These are phyloP conservation scores for Pelecanus crispus DNA, from an alignment of 2,113 vertebrate genomes.

Conservation along the genomic window DNA sequence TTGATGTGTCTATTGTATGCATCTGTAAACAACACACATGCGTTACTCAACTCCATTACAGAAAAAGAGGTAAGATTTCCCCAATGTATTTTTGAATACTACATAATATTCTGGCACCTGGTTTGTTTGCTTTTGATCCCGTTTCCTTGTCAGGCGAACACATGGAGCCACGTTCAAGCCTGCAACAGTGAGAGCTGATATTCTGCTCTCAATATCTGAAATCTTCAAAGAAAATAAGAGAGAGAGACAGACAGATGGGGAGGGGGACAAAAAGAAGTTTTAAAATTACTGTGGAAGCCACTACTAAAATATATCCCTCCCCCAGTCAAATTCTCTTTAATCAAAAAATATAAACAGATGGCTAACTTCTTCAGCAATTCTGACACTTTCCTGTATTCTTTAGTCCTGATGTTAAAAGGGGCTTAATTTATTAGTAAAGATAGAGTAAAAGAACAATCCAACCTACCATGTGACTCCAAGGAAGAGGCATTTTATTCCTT, in stretches of 20 bases:
- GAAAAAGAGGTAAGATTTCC: neutral
- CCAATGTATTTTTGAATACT: neutral
- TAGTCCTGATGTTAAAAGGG: neutral
- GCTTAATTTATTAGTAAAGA: neutral
- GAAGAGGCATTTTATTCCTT: neutral
- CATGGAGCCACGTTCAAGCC: slow-evolving; percentile 91
- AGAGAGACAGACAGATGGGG: slow-evolving; percentile 48
- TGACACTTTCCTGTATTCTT: slow-evolving; percentile 1
- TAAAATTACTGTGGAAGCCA: slow-evolving; percentile 47
- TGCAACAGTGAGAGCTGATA: slow-evolving; percentile 92
- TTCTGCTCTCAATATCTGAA: slow-evolving; percentile 95
- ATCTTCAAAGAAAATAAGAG: slow-evolving; percentile 77
- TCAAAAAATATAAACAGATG: neutral
- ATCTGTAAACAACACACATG: slow-evolving; percentile 71
- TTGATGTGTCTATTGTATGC: slow-evolving; percentile 91
- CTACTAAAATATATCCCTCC: slow-evolving; percentile 14
- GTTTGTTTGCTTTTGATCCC: slow-evolving; percentile 69
- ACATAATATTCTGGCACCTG: slow-evolving; percentile 64
- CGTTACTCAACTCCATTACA: neutral
- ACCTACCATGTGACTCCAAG: slow-evolving; percentile 3
- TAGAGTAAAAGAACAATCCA: neutral
- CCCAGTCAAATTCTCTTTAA: slow-evolving; percentile 3
- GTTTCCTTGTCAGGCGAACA: slow-evolving; percentile 79
- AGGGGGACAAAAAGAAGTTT: slow-evolving; percentile 53
- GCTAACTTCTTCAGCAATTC: slow-evolving; percentile 25